phyloP scores from a whole-genome alignment of 2,113 vertebrate genomes.

The Orthonyx spaldingii region DNA sequence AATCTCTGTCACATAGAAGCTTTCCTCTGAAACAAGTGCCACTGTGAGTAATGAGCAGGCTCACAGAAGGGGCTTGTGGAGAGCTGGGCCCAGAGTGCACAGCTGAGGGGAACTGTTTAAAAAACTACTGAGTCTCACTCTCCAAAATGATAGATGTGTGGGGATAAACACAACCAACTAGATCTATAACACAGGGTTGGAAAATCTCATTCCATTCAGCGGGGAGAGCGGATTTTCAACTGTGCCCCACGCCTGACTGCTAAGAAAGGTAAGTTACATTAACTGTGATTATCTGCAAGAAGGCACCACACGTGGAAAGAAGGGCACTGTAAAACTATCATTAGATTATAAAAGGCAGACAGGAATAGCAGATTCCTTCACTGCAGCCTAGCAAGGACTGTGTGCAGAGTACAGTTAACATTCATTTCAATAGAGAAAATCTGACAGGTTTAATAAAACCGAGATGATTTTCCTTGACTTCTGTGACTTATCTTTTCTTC shows the following conservation, averaged over 20 bases:
- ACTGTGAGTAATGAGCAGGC: background rate
- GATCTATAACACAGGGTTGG: background rate
- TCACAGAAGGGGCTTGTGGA: background rate
- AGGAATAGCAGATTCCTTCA: slow-evolving; percentile 11
- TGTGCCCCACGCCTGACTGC: background rate
- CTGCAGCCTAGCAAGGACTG: background rate
- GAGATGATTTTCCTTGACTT: slow-evolving; percentile 52
- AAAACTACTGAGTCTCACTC: background rate
- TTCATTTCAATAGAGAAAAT: slow-evolving; percentile 42
- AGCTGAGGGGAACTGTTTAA: background rate
- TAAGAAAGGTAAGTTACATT: slow-evolving; percentile 5
- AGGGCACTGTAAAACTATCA: slow-evolving; percentile 1
- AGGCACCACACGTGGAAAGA: background rate
- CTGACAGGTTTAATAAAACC: slow-evolving; percentile 49
- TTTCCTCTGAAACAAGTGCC: background rate
- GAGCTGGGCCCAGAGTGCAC: fast-evolving
- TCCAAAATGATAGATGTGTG: slow-evolving; percentile 6
- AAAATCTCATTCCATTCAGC: slow-evolving; percentile 33
- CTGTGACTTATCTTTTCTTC: slow-evolving; percentile 35
- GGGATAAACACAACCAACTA: slow-evolving; percentile 30
- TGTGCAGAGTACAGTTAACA: slow-evolving; percentile 19
- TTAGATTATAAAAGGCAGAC: slow-evolving; percentile 28
- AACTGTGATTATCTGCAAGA: slow-evolving; percentile 20
- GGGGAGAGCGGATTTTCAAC: background rate
- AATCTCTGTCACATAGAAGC: background rate